Evolutionary conservation across 2,888 invertebrate genomes (phyloP), one percentile per base, ranked within the genome.

Genomic region (Cryptosula pallasiana): DNA sequence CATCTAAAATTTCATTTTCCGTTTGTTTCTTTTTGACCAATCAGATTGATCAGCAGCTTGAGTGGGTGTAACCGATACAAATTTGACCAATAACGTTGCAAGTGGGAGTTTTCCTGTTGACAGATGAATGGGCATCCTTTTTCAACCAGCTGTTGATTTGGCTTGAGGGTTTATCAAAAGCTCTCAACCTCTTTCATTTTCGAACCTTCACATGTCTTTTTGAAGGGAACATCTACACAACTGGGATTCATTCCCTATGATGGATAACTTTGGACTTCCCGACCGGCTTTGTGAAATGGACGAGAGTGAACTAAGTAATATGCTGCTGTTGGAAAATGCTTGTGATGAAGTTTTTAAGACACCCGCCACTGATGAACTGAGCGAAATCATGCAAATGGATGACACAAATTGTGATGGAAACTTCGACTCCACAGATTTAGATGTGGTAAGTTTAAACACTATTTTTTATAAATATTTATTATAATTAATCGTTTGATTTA

Each of bases 201-300:
- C 63, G 63, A 3, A 29, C 63, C 63, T 63, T 63, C 63, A 63
- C 32, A 63, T 63, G 63, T 63, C 63, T 25, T 29, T 25, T 32
- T 63, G 63, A 63, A 63, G 63, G 63, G 13, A 63, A 63, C 20
- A 63, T 32, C 16, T 32, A 27, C 13, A 29, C 13, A 63, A 27
- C 63, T 29, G 70, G 70, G 70, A 70, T 54, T 54, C 45, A 36
- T 70, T 54, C 70, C 70, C 36, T 27, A 9, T 54, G 36, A 70
- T 70, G 70, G 70, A 70, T 70, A 70, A 36, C 32, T 36, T 32
- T 54, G 70, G 70, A 70, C 25, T 36, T 54, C n/a, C 70, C 32
- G 70, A 70, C 70, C 70, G 70, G 70, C 70, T 70, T 70, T 70
- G 36, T 54, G 70, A 70, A 70, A 70, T 70, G 70, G 70, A 70